Conservation (phyloP, 2,797 vertebrate species). For the Remorina albescens region DNA sequence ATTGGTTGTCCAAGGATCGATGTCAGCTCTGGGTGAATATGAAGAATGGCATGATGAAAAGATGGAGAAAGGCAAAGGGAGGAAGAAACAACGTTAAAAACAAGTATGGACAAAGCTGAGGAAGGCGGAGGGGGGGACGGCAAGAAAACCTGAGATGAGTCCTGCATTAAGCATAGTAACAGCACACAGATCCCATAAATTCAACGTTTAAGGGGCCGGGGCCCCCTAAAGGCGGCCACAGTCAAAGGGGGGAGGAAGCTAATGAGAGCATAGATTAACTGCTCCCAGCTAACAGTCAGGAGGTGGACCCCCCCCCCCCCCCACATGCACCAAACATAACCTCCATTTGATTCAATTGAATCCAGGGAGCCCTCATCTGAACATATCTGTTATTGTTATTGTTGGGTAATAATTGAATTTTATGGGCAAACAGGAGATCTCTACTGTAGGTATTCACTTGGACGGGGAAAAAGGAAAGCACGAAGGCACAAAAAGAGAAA, state of each 20-base stretch:
- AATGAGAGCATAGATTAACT: conserved; percentile 41
- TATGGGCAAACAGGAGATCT: neutral
- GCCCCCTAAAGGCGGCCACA: conserved; percentile 50
- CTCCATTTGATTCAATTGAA: neutral
- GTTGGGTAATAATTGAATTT: conserved; percentile 7
- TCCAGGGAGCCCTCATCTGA: neutral
- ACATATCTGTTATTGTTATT: conserved; percentile 8
- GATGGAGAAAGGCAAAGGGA: neutral
- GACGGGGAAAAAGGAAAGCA: neutral
- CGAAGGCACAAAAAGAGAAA: neutral
- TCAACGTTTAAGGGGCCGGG: conserved; percentile 8
- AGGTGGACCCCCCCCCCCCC: neutral
- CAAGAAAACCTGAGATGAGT: conserved; percentile 40
- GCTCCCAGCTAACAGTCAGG: conserved; percentile 15
- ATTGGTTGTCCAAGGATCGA: neutral
- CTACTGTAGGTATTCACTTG: neutral
- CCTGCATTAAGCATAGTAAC: conserved; percentile 75
- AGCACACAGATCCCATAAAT: conserved; percentile 59
- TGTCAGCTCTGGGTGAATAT: neutral
- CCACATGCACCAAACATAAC: conserved; percentile 13
- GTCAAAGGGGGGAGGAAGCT: conserved; percentile 41
- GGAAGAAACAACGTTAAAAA: neutral
- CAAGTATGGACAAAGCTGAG: neutral
- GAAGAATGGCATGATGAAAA: neutral
- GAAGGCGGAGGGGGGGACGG: neutral